Base-by-base conservation (phyloP, 2,888 invertebrate species). In the Monochamus alternatus region DNA sequence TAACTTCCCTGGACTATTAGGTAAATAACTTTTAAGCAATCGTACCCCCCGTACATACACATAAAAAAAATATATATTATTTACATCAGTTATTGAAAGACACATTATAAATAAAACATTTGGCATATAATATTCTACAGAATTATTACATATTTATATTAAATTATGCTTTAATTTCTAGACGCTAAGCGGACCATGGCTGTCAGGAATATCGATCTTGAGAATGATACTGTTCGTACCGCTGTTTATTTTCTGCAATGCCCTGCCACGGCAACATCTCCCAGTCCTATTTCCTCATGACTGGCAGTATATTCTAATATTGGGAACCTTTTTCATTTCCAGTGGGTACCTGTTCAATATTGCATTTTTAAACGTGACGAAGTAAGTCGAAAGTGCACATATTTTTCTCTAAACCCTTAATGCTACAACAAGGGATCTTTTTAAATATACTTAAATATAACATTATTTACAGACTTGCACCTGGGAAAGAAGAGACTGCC, bases 151-250 rank as follows among this genome's bases (percentile, higher is more conserved):
- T 12, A n/a, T 58, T 70, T 62, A 73, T 80, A 30, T 70, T 8
- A 38, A 38, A 38, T 38, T 38, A 2, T 5, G 7, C 0, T 5
- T 38, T 7, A 5, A 7, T 66, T 72, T 75, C 52, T 69, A 80
- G 80, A 70, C 63, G 3, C 60, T 74, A 1, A 74, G 66, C 47
- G 75, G 74, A 47, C 30, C 68, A 10, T 74, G 73, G 32, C 32
- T 77, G 12, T 79, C 75, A 60, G 51, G 58, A n/a, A n/a, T 81
- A 31, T 38, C 73, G 12, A 44, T 77, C 7, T n/a, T 78, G 5
- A 80, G 81, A 58, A 80, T 76, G 62, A 9, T 80, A 3, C 8
- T 79, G n/a, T 71, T 81, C 7, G 69, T 80, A 60, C 82, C 83
- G 0, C 65, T 75, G 14, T 80, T 75, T 59, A 74, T 77, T 55